phyloP scores from a whole-genome alignment of 2,888 invertebrate genomes.

The Desoria tigrina region DNA sequence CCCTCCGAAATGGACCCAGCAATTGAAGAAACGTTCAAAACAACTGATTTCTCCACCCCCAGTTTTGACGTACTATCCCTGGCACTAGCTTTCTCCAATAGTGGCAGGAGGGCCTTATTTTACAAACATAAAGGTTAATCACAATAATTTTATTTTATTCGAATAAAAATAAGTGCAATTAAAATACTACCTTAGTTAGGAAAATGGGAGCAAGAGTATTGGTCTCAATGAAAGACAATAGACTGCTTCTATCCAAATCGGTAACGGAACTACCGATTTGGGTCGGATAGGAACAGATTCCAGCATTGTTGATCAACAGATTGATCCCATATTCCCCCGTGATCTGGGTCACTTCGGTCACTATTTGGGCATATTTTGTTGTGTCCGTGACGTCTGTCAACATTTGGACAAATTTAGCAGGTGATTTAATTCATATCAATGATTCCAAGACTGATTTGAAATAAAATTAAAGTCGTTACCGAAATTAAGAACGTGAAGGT shows the following conservation, averaged over 20 bases:
- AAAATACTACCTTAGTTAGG: too few relatives aligned
- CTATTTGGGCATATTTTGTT: slow-evolving; percentile 64
- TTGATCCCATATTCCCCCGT: slow-evolving; percentile 74
- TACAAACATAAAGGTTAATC: slow-evolving; percentile 71
- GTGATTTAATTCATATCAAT: background rate
- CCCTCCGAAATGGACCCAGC: slow-evolving; percentile 72
- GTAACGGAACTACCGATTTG: too few relatives aligned
- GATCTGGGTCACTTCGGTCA: slow-evolving; percentile 63
- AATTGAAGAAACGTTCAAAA: slow-evolving; percentile 80
- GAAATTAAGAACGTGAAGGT: slow-evolving; percentile 70
- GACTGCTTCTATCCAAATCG: too few relatives aligned
- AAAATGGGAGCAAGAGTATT: too few relatives aligned
- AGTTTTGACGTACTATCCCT: slow-evolving; percentile 26
- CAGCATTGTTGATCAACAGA: slow-evolving; percentile 86
- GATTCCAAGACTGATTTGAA: too few relatives aligned
- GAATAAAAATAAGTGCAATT: too few relatives aligned
- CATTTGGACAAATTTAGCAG: background rate
- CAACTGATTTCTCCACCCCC: slow-evolving; percentile 43
- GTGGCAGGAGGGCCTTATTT: slow-evolving; percentile 74
- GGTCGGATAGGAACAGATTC: too few relatives aligned
- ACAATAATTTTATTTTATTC: too few relatives aligned
- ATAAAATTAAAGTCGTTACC: slow-evolving; percentile 62
- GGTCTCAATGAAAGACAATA: too few relatives aligned
- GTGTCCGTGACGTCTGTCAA: slow-evolving; percentile 68
- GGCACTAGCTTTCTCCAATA: slow-evolving; percentile 56